Evolutionary conservation across 2,113 vertebrate genomes (phyloP), one percentile per base, ranked within the genome.

Genomic region (Hypocryptadius cinnamomeus): DNA sequence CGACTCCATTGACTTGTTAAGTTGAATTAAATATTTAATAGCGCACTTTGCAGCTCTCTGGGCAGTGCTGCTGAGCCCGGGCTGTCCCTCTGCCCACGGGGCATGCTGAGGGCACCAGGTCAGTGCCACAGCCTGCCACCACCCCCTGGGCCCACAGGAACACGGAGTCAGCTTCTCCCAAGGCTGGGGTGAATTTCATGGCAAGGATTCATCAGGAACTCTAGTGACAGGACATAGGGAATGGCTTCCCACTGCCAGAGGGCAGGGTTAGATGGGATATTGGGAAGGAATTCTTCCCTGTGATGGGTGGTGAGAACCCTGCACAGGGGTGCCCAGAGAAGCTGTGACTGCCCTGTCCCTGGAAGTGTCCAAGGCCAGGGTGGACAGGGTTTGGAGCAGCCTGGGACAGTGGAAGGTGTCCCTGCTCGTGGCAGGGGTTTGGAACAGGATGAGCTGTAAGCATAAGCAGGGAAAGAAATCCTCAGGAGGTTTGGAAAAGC

Each of bases 1-100:
- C 63, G 33, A 4, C 69, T 83, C 39, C 33, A 94, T 94, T 72
- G 95, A 96, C 95, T 77, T 31, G 79, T 94, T 96, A 79, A 94
- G 24, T 5, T 1, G 8, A 94, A 95, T 96, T 92, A 96, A 98
- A 97, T 96, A 96, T 95, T 96, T 90, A 92, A 91, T 18, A 57
- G 96, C 3, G 11, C 89, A 79, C 90, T 94, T 91, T 28, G 79
- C 92, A 5, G 71, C 66, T n/a, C 72, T 30, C 3, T 1, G 74
- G 31, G 80, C 27, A 0, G 25, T 3, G 71, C 31, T 3, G 33
- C 74, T 2, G 60, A 21, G 69, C 21, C 42, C 0, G 45, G 37
- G 54, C 28, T 69, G 6, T 15, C n/a, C 79, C 8, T 27, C n/a
- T 68, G 78, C 47, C 69, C 78, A 1, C 8, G 12, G 86, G 44